Evolutionary conservation across 2,797 vertebrate species (phyloP).

Genomic region (Macropodus opercularis): DNA sequence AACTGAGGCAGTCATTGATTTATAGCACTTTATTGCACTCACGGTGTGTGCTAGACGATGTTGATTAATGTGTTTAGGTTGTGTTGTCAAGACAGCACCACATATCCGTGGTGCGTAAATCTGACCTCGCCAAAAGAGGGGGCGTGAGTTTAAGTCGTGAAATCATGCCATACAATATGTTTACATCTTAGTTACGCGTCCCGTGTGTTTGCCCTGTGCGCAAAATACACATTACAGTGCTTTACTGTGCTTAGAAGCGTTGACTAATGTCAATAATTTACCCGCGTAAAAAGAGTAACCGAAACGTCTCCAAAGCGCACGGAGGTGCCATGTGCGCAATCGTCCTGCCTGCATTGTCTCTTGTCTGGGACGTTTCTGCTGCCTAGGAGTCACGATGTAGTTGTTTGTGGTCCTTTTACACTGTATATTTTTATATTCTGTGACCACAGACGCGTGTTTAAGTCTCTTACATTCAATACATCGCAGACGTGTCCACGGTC

Average conservation of each 20-base stretch:
- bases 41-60: slow-evolving; percentile 49
- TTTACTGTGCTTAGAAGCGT: background rate
- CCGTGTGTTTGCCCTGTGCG: slow-evolving; percentile 5
- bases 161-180: background rate
- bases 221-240: background rate
- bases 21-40: slow-evolving; percentile 59
- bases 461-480: background rate
- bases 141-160: slow-evolving; percentile 8
- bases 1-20: slow-evolving; percentile 60
- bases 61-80: slow-evolving; percentile 42
- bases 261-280: slow-evolving; percentile 21
- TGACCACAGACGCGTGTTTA: background rate
- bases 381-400: background rate
- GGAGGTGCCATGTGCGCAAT: slow-evolving; percentile 54
- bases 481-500: background rate
- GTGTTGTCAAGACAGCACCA: slow-evolving; percentile 18
- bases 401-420: background rate
- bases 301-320: slow-evolving; percentile 77
- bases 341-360: background rate
- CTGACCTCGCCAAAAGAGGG: slow-evolving; percentile 23
- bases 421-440: background rate
- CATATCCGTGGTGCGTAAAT: slow-evolving; percentile 78
- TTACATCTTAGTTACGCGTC: background rate
- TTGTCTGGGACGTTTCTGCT: background rate
- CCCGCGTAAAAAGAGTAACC: slow-evolving; percentile 78